Evolutionary conservation across 2,113 vertebrate species (phyloP), one percentile per base, ranked within the genome.

Genomic region (Mionectes macconnelli): DNA sequence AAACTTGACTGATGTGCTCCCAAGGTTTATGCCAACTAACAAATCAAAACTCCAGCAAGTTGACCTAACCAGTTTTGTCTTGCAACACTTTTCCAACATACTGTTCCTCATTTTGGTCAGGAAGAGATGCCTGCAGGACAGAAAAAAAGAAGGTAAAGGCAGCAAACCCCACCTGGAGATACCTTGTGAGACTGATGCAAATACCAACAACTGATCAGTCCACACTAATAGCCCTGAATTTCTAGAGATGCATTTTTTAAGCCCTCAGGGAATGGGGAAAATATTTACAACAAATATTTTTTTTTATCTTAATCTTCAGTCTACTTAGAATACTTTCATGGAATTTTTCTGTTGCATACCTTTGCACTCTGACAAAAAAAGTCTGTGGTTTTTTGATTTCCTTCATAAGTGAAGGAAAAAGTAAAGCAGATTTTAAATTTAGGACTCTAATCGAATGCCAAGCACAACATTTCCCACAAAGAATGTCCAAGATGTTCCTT

Each of bases 291-390:
- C 52, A 90, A 89, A 19, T 60, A 15, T n/a, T 57, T 79, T 94
- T 94, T 94, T 95, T 94, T 50, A 96, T 95, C 95, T 94, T 91
- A 74, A 93, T 96, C 95, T 96, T 93, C 35, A 68, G 33, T 53
- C 82, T 91, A 62, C 49, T 79, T 56, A 50, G 44, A 95, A 92
- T 70, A 78, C 42, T 92, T 94, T 82, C 42, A 82, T 49, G 59
- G 45, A 30, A 91, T 91, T 94, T 89, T 89, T 91, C 56, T 78
- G 45, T 44, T 85, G 82, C 64, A 72, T 89, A 96, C 52, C 68
- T 94, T 84, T 74, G 45, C 30, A 80, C 28, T 70, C 53, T 7
- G 3, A 72, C 45, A 49, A 66, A 76, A 40, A 85, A 59, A 83
- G 11, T 83, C n/a, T 40, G 9, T 37, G 30, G 42, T n/a, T 89